phyloP scores from a whole-genome alignment of 1,140 invertebrate genomes.

The Tetraneura akinire region DNA sequence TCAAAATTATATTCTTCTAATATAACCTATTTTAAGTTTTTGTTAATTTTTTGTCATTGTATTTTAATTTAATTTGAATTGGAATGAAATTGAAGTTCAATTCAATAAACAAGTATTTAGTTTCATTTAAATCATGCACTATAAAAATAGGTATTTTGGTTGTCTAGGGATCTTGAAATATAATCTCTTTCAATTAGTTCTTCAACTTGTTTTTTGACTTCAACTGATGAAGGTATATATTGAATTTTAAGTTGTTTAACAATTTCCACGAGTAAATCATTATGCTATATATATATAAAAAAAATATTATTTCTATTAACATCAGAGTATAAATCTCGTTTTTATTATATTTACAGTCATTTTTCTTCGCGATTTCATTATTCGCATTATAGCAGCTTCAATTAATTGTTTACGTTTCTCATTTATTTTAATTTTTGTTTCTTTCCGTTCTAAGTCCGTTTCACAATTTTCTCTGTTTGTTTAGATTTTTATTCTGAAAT shows the following conservation, averaged over 20 bases:
- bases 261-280: conserved; percentile 94
- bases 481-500: conserved; percentile 82
- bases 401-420: conserved; percentile 99
- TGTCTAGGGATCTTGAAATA: conserved; percentile 91
- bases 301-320: background rate
- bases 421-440: conserved; percentile 95
- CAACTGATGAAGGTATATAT: conserved; percentile 95
- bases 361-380: conserved; percentile 98
- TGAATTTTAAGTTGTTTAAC: conserved; percentile 94
- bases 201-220: conserved; percentile 99
- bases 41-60: background rate
- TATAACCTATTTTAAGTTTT: too few relatives aligned
- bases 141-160: conserved; percentile 62
- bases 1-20: background rate
- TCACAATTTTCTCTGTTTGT: conserved; percentile 96
- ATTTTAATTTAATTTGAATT: background rate
- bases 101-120: too few relatives aligned
- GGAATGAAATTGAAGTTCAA: too few relatives aligned
- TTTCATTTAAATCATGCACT: background rate
- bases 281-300: too few relatives aligned
- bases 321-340: background rate
- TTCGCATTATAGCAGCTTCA: conserved; percentile 98
- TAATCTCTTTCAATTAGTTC: conserved; percentile 99
- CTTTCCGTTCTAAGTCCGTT: conserved; percentile 95
- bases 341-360: conserved; percentile 74